Conservation (phyloP, 2,888 invertebrate genomes). For the Chrysodeixis includens region DNA sequence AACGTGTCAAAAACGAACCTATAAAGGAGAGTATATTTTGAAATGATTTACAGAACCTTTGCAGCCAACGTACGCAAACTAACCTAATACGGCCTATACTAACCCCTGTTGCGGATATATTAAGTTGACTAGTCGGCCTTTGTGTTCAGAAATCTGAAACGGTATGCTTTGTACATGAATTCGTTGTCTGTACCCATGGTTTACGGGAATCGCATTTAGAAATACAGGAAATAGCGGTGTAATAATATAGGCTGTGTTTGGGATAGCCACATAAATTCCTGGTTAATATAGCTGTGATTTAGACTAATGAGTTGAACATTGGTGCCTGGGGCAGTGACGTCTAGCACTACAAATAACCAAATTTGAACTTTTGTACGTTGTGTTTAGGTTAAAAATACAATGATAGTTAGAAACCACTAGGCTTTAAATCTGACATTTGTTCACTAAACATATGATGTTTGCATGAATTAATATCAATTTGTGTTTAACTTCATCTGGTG, state of each 20-base stretch:
- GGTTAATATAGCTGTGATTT: background rate
- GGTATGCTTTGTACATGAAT: conserved; percentile 39
- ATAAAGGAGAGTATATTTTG: conserved; percentile 25
- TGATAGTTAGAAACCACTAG: background rate
- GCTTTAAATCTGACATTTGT: background rate
- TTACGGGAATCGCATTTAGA: background rate
- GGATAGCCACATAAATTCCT: background rate
- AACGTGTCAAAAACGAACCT: conserved; percentile 13
- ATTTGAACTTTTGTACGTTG: background rate
- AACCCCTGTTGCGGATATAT: conserved; percentile 33
- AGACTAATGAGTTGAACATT: background rate
- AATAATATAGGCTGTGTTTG: background rate
- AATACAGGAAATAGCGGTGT: background rate
- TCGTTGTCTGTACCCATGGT: background rate
- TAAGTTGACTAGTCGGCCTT: conserved; percentile 29
- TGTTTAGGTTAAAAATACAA: background rate
- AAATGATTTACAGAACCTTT: conserved; percentile 20
- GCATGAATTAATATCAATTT: background rate
- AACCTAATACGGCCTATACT: no score
- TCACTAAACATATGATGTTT: background rate
- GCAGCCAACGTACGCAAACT: conserved; percentile 11
- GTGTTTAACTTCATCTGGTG: background rate
- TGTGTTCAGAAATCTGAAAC: conserved; percentile 37
- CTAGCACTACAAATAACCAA: background rate
- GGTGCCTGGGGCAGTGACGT: background rate